Base-by-base conservation (phyloP, 2,113 vertebrate species). In the Nothocercus julius region DNA sequence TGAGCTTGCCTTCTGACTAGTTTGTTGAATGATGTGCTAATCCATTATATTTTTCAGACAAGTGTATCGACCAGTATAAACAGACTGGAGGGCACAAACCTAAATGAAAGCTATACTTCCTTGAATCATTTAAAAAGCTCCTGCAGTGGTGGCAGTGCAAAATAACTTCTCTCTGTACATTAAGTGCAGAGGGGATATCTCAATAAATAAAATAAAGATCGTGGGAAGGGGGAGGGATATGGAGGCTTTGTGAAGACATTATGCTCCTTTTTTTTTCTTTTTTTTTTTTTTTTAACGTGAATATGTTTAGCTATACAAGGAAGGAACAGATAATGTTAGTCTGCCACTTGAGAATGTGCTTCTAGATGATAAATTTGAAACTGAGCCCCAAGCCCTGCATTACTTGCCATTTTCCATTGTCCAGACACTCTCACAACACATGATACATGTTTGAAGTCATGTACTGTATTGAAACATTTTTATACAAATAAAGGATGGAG, bases 21-120 rank as follows among this genome's bases (percentile, higher is more conserved):
- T 98, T 98, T 98, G 98, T 98, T 99, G 98, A 99, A 98, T 98
- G 98, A 99, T 99, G 98, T 99, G 98, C 98, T 99, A 99, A 99
- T 99, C 98, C 98, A 98, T 99, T 99, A 98, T 98, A 98, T 98
- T 98, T 98, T 98, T 99, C 98, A 99, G 98, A 98, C 98, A 99
- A 99, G 98, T 99, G 98, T 98, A 99, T 99, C 98, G 98, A 99
- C 98, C 98, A 98, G 98, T 98, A 98, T 98, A 99, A 99, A 99
- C 98, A 99, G 98, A 99, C 98, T 98, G 98, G 98, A 98, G 98
- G 98, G 98, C 98, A 98, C 98, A 98, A 98, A 97, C 98, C 97
- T 98, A 99, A 99, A 98, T 99, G 98, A 99, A 98, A 98, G 98
- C 98, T 97, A 96, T 97, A 97, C 98, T 98, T 98, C 98, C 98